Conservation (phyloP, 2,797 vertebrate genomes). For the Aldrovandia affinis region DNA sequence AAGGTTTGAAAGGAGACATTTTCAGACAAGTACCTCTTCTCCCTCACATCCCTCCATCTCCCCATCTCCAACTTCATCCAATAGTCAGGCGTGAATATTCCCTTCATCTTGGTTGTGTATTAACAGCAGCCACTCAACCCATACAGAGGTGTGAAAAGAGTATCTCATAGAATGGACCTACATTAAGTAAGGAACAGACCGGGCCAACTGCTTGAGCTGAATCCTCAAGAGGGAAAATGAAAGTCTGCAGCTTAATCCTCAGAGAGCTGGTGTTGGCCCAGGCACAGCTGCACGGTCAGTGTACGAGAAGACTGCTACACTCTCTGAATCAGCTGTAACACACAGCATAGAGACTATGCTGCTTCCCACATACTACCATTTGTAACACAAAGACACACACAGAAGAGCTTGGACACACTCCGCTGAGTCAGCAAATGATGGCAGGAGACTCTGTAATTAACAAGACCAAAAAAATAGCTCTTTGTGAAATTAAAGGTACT, state of each 20-base stretch:
- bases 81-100: no score
- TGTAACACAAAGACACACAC: background rate
- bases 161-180: background rate
- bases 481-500: background rate
- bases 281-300: background rate
- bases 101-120: background rate
- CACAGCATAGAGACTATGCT: background rate
- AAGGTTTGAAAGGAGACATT: no score
- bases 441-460: background rate
- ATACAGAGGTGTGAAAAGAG: background rate
- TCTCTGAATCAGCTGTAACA: no score
- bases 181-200: background rate
- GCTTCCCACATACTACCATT: no score
- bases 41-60: no score
- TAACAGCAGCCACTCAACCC: background rate
- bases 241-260: background rate
- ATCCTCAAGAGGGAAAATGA: background rate
- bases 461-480: background rate
- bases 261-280: background rate
- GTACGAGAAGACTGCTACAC: no score
- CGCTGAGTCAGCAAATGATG: no score
- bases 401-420: background rate
- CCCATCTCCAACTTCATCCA: no score
- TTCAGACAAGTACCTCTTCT: no score
- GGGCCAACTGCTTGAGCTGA: background rate